A percentile compares a stretch with the other conserved stretches of the same genome.
phyloP scores from a whole-genome alignment of 2,113 vertebrate species.

The Zingel zingel region DNA sequence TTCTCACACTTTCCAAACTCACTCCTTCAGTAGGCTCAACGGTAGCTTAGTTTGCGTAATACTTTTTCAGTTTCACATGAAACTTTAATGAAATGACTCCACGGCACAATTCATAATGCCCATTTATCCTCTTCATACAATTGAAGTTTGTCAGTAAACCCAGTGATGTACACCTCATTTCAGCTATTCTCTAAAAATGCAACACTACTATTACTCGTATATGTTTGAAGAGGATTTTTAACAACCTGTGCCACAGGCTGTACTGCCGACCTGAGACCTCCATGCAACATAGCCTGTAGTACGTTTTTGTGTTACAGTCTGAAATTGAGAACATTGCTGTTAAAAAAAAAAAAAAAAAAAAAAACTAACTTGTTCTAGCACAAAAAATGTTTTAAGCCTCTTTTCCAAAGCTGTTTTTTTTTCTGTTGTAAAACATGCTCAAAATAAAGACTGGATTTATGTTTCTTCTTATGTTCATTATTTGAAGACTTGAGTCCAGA shows the following conservation, averaged over 20 bases:
- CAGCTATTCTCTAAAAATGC: slow-evolving; percentile 10
- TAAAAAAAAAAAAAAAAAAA: slow-evolving; percentile 36
- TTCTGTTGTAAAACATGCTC: slow-evolving; percentile 26
- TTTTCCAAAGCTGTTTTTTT: slow-evolving; percentile 39
- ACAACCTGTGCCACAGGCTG: neutral
- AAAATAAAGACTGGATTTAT: slow-evolving; percentile 72
- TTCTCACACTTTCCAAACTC: neutral
- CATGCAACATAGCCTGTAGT: neutral
- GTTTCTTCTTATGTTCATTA: neutral
- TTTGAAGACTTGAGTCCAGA: slow-evolving; percentile 7
- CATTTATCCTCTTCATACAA: slow-evolving; percentile 15
- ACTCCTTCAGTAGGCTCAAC: neutral
- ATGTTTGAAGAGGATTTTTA: slow-evolving; percentile 52
- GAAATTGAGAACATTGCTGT: slow-evolving; percentile 14
- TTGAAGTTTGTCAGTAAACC: slow-evolving; percentile 15
- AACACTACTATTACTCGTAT: slow-evolving; percentile 52
- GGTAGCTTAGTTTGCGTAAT: slow-evolving; percentile 23
- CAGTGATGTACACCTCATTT: neutral
- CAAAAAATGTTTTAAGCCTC: slow-evolving; percentile 19
- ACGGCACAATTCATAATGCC: neutral
- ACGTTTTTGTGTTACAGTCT: slow-evolving; percentile 6
- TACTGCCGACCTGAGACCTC: neutral
- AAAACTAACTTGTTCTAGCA: slow-evolving; percentile 6
- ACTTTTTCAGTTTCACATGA: slow-evolving; percentile 11
- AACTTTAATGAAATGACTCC: slow-evolving; percentile 1